These are phyloP conservation scores for Melipona beecheii DNA, from an alignment of 2,888 invertebrate species.

Conservation along the genomic window DNA sequence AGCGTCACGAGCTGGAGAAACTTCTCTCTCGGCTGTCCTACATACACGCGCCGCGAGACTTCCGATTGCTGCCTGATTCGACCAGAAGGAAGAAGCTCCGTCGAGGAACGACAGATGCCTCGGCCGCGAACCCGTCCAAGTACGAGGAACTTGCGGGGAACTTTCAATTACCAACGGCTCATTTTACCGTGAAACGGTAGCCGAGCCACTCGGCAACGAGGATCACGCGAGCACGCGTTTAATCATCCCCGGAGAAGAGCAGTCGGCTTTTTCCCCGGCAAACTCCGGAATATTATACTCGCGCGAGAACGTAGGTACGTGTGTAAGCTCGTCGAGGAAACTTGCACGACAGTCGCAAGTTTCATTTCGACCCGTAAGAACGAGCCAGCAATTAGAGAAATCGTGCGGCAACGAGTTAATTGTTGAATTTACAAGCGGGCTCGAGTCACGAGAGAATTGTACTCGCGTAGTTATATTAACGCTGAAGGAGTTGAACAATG, in stretches of 20 bases:
- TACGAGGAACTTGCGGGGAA: slow-evolving; percentile 51
- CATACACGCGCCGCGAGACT: slow-evolving; percentile 50
- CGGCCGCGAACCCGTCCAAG: slow-evolving; percentile 25
- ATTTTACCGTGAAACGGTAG: slow-evolving; percentile 37
- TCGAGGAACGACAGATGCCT: slow-evolving; percentile 61
- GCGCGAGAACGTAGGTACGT: neutral
- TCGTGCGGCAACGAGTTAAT: neutral
- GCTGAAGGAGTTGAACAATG: too few relatives aligned
- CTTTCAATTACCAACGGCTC: slow-evolving; percentile 59
- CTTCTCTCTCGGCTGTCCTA: slow-evolving; percentile 67
- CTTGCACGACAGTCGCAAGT: neutral
- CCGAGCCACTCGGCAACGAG: neutral
- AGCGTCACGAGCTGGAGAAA: slow-evolving; percentile 57
- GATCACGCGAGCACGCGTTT: slow-evolving; percentile 50
- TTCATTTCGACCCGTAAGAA: neutral
- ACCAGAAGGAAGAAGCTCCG: slow-evolving; percentile 35
- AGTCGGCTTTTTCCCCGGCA: neutral
- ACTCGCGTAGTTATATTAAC: neutral
- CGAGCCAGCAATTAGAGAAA: neutral
- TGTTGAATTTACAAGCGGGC: neutral
- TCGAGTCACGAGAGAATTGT: neutral
- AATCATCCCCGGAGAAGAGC: slow-evolving; percentile 31
- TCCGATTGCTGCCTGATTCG: slow-evolving; percentile 47
- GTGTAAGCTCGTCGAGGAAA: neutral
- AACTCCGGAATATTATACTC: neutral